Percentiles rank a stretch among this genome's conserved stretches.
Evolutionary conservation across 2,888 invertebrate species (phyloP).

Genomic region (Tromatobia lineatoria): DNA sequence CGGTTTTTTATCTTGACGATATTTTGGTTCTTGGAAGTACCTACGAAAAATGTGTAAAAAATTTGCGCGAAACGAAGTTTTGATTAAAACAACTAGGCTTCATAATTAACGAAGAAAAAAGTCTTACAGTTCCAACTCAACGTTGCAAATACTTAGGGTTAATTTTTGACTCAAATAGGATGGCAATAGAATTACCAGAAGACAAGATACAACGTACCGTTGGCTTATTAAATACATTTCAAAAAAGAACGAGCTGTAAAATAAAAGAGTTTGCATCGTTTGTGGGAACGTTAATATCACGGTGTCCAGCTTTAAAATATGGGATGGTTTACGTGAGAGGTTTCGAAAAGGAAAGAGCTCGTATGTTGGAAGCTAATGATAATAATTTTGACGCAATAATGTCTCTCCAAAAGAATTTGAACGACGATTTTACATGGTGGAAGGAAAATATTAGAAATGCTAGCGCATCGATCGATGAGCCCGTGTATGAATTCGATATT

Average conservation of each 20-base stretch:
- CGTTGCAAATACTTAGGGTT: constrained; percentile 22
- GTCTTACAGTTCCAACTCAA: not conserved
- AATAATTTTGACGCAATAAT: constrained; percentile 13
- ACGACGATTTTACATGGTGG: constrained; percentile 6
- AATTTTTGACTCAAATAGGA: not conserved
- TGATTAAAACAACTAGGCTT: constrained; percentile 1
- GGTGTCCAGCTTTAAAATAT: constrained; percentile 25
- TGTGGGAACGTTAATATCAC: not conserved
- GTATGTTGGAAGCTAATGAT: not conserved
- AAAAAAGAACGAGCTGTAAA: not conserved
- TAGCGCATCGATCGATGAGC: constrained; percentile 24
- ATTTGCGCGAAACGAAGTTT: not conserved
- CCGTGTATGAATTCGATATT: constrained; percentile 41
- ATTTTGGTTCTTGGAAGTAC: constrained; percentile 1
- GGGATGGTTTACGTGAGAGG: constrained; percentile 7
- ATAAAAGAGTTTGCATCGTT: constrained; percentile 14
- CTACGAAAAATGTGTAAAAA: not conserved
- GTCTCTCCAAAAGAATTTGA: not conserved
- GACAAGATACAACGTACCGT: not conserved
- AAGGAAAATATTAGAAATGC: not conserved
- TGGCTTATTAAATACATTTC: not conserved
- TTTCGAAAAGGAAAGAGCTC: not conserved
- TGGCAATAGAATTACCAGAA: constrained; percentile 8
- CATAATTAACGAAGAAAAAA: not conserved
- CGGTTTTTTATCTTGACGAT: constrained; percentile 13